A percentile compares a stretch with the other conserved stretches of the same genome.
Conservation (phyloP, 2,113 vertebrate species). For the Cyphotilapia sp. region DNA sequence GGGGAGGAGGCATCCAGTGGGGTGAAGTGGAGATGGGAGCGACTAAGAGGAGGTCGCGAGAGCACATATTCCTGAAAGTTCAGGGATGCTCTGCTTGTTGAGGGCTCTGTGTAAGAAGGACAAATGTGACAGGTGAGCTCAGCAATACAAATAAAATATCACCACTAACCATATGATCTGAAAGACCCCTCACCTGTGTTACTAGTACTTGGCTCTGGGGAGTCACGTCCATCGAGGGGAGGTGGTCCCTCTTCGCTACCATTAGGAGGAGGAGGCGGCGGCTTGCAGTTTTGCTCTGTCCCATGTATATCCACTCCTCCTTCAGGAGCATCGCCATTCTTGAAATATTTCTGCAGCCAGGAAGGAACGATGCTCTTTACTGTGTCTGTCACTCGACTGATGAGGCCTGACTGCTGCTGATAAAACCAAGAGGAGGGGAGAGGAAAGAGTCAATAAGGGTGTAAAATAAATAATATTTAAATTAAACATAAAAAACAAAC, state of each 20-base stretch:
- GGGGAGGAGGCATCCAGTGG: conserved; percentile 79
- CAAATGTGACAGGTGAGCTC: not conserved
- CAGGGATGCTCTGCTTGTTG: conserved; percentile 83
- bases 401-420: conserved; percentile 80
- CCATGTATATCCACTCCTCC: conserved; percentile 11
- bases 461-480: not conserved
- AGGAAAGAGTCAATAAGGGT: not conserved
- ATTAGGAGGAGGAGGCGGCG: conserved; percentile 62
- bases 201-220: conserved; percentile 82
- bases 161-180: not conserved
- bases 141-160: not conserved
- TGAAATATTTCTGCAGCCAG: conserved; percentile 95
- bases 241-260: conserved; percentile 72
- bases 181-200: conserved; percentile 69
- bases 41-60: conserved; percentile 89
- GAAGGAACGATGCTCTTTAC: conserved; percentile 94
- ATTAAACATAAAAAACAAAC: not conserved
- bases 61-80: conserved; percentile 84
- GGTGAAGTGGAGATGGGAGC: conserved; percentile 84
- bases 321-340: conserved; percentile 75
- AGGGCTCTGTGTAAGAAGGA: conserved; percentile 73
- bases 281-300: conserved; percentile 57
- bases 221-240: conserved; percentile 74
- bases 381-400: conserved; percentile 91
- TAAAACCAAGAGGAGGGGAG: not conserved